A percentile compares a stretch with the other conserved stretches of the same genome.
phyloP scores from a whole-genome alignment of 2,113 vertebrate species.

The Rhodinocichla rosea region DNA sequence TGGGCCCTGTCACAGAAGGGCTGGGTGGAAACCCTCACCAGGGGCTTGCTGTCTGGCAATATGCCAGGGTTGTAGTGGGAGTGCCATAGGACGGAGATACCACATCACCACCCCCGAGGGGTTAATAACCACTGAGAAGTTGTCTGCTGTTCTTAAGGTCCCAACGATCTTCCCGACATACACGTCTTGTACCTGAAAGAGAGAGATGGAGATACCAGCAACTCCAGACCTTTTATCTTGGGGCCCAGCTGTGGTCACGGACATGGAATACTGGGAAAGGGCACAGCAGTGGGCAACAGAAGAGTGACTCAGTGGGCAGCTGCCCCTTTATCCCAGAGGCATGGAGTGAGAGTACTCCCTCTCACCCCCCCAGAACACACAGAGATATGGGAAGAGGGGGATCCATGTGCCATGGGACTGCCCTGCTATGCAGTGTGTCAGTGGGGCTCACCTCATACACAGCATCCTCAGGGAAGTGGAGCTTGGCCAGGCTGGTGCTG shows the following conservation, averaged over 20 bases:
- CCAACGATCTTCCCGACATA: constrained; percentile 60
- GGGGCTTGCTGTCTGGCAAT: not conserved
- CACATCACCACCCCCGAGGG: constrained; percentile 94
- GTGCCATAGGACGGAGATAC: constrained; percentile 76
- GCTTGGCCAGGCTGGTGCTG: constrained; percentile 74
- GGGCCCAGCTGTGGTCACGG: not conserved
- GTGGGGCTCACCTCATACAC: constrained; percentile 76
- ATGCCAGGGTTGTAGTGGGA: not conserved
- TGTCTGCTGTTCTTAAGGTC: constrained; percentile 66
- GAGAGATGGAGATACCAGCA: not conserved
- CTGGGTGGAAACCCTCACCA: fast-evolving
- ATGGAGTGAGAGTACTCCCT: not conserved
- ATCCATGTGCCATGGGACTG: not conserved
- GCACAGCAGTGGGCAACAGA: not conserved
- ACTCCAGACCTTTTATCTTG: not conserved
- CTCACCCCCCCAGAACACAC: not conserved
- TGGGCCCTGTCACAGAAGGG: not conserved
- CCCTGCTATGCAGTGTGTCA: not conserved
- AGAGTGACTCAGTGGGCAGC: not conserved
- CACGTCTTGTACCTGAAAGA: constrained; percentile 76
- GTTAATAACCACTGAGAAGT: constrained; percentile 84
- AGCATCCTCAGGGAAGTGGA: constrained; percentile 67
- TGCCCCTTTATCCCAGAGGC: not conserved
- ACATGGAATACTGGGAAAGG: not conserved
- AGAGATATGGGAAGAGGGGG: not conserved